Conservation (phyloP, 1,140 invertebrate species). For the Lysiphlebus fabarum region DNA sequence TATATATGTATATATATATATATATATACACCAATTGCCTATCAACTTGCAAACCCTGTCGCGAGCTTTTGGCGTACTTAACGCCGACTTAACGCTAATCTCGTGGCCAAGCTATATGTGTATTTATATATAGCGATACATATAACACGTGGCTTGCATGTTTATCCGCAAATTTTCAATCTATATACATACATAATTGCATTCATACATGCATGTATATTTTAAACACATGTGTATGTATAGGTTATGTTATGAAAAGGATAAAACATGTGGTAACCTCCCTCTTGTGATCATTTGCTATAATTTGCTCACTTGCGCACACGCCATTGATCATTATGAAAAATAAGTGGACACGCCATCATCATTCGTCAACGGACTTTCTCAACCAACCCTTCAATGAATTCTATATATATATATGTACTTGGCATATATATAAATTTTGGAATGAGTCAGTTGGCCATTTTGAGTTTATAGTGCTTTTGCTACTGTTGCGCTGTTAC, state of each 20-base stretch:
- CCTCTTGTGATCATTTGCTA: no score
- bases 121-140: not conserved
- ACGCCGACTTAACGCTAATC: slow-evolving; percentile 38
- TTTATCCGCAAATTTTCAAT: not conserved
- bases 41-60: not conserved
- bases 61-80: slow-evolving; percentile 31
- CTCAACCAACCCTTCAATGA: slow-evolving; percentile 2
- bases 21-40: not conserved
- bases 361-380: slow-evolving; percentile 7
- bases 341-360: slow-evolving; percentile 22
- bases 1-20: not conserved
- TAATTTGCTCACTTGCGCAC: slow-evolving; percentile 11
- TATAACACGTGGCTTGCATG: not conserved
- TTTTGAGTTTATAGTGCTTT: slow-evolving; percentile 46
- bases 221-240: slow-evolving; percentile 3
- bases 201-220: not conserved
- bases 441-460: slow-evolving; percentile 39
- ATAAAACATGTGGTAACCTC: slow-evolving; percentile 8
- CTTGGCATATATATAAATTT: slow-evolving; percentile 32
- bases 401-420: slow-evolving; percentile 10
- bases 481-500: slow-evolving; percentile 22
- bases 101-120: slow-evolving; percentile 15
- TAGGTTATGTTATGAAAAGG: slow-evolving; percentile 14
- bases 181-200: slow-evolving; percentile 11
- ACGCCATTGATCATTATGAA: slow-evolving; percentile 21